Base-by-base conservation (phyloP, 2,113 vertebrate species). In the Rhinopithecus roxellana region DNA sequence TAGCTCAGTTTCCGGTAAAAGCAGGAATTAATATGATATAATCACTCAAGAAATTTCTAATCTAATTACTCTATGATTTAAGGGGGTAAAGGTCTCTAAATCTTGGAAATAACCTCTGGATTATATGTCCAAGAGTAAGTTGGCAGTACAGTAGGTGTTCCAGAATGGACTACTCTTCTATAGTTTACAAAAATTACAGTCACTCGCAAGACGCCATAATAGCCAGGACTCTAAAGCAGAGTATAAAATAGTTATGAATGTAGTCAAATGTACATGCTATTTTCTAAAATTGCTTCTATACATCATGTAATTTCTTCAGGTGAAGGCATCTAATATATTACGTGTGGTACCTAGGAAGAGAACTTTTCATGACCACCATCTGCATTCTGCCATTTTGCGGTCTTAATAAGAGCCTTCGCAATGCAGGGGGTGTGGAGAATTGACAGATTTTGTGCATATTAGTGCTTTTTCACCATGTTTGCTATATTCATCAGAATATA, bases 231-330 rank as follows among this genome's bases (percentile, higher is more conserved):
- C 14, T 69, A 70, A 38, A 79, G 69, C 38, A 75, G 22, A 59
- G 13, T 35, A 27, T 50, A n/a, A 89, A 52, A 86, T 72, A 50
- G 35, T 40, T 87, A 55, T 83, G n/a, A 69, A 79, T 75, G 55
- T 55, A 79, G 32, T 40, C 40, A 86, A 35, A 8, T 79, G 22
- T 25, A 82, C 27, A 20, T 52, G 38, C 18, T 61, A 43, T 90
- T 74, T 94, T 94, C 79, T 94, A 55, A 75, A 95, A 89, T 70
- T n/a, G 61, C 43, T 94, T 91, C 52, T 84, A 3, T 64, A 22
- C 13, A 50, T 30, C 9, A 35, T 75, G 30, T n/a, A 25, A 83
- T 83, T 78, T 93, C 87, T 86, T 70, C 61, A 67, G 38, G 14
- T 23, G 27, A 78, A 93, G 30, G 5, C n/a, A 48, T 69, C 78